Base-by-base conservation (phyloP, 2,113 vertebrate species). In the Chamaea fasciata region DNA sequence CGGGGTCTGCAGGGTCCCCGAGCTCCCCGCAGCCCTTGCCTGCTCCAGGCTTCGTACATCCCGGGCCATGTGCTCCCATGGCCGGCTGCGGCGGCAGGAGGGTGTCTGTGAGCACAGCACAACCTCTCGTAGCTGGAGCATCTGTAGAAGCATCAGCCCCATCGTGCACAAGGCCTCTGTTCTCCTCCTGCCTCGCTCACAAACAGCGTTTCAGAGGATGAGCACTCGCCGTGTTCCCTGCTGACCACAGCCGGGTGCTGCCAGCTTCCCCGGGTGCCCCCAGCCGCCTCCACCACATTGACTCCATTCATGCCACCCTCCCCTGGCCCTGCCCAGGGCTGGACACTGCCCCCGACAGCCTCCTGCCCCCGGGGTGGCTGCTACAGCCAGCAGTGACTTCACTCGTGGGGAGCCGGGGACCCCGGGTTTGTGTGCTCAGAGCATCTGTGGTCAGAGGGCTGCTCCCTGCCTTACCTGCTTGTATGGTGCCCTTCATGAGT, bases 61-160 rank as follows among this genome's bases (percentile, higher is more conserved):
- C 26, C 15, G 0, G 0, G 0, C 78, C 92, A 11, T 1, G 24
- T 85, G 78, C 78, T 79, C 26, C 39, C 59, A 0, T 11, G 2
- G 1, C 56, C 21, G 46, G 53, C 69, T 24, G 53, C 23, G 10
- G 39, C 63, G 11, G 31, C n/a, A 16, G 23, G 52, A 8, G 16
- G 19, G 9, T 31, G 68, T 68, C 84, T 21, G 83, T 11, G 10
- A 1, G 35, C 57, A 1, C 57, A 14, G 16, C 7, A 26, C 28
- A 27, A 1, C 24, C 70, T 41, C 55, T 30, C 20, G 7, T 0
- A 27, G 30, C 70, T 2, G 55, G 7, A 30, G 18, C 57, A 6
- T 35, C 82, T 53, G 21, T 3, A n/a, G 39, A 49, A 70, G 50
- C 76, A 5, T 2, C 22, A 3, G 31, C 18, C 8, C 41, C 35